A percentile compares a stretch with the other conserved stretches of the same genome.
Evolutionary conservation across 2,797 vertebrate species (phyloP).

Genomic region (Hylomyscus alleni): DNA sequence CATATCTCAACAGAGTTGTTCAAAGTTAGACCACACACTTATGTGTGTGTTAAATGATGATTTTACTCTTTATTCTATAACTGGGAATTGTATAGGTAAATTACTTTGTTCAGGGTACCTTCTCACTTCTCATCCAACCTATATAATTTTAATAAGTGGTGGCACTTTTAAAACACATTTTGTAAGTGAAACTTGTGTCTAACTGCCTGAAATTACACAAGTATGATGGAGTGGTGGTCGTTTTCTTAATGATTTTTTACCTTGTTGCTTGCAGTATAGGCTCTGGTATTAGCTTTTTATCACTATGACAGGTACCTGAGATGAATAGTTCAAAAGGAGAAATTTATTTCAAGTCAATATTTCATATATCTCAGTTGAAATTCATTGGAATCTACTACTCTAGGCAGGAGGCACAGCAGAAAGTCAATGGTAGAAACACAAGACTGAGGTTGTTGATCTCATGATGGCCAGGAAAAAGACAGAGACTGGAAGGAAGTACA

Average conservation of each 20-base stretch:
- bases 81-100: background rate
- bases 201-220: background rate
- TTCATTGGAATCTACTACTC: background rate
- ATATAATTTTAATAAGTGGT: background rate
- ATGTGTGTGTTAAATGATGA: background rate
- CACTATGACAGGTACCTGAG: background rate
- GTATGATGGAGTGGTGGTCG: background rate
- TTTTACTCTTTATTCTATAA: background rate
- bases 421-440: background rate
- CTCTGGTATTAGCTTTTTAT: background rate
- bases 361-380: background rate
- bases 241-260: constrained; percentile 10
- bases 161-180: background rate
- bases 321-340: background rate
- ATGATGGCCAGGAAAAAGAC: background rate
- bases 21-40: background rate
- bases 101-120: background rate
- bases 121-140: background rate
- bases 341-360: background rate
- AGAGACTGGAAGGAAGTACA: background rate
- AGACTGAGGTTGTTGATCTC: background rate
- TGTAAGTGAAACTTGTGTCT: background rate
- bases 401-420: background rate
- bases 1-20: background rate
- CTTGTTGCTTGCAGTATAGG: background rate